Evolutionary conservation across 1,140 invertebrate genomes (phyloP).

Genomic region (Phymorhynchus buccinoides): DNA sequence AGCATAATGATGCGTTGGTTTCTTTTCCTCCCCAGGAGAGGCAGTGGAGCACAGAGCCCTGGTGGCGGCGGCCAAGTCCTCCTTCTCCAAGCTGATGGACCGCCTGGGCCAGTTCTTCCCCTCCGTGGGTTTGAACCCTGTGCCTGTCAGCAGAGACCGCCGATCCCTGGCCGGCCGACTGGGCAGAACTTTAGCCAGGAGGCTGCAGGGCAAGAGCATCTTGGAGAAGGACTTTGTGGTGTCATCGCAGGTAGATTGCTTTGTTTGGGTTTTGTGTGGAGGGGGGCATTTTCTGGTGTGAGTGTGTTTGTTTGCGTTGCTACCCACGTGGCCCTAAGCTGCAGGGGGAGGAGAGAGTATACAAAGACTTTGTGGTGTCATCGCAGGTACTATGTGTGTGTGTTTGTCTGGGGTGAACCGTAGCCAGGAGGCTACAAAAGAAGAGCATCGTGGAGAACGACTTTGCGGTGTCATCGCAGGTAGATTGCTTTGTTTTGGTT

Average conservation of each 20-base stretch:
- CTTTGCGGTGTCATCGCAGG: too few relatives aligned
- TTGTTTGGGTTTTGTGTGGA: constrained; percentile 26
- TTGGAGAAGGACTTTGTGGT: constrained; percentile 51
- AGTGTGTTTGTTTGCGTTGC: too few relatives aligned
- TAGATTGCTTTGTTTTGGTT: background rate
- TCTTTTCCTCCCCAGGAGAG: too few relatives aligned
- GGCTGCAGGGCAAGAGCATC: constrained; percentile 44
- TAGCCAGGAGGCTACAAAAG: constrained; percentile 46
- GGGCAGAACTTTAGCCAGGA: constrained; percentile 52
- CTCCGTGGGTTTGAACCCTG: constrained; percentile 46
- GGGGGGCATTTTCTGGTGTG: constrained; percentile 32
- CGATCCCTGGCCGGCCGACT: constrained; percentile 60
- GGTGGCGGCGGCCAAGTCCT: constrained; percentile 62
- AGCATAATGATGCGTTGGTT: too few relatives aligned
- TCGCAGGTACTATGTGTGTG: too few relatives aligned
- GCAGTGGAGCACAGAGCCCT: constrained; percentile 59
- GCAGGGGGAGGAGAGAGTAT: too few relatives aligned
- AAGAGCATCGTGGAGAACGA: constrained; percentile 48
- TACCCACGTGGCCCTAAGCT: too few relatives aligned
- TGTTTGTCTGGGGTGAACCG: constrained; percentile 57
- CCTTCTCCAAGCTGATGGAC: constrained; percentile 64
- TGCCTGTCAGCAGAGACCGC: constrained; percentile 54
- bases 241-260: constrained; percentile 53
- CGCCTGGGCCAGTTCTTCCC: constrained; percentile 61
- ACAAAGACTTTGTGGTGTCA: too few relatives aligned